Conservation (phyloP, 1,140 invertebrate species). For the Heliothis virescens region DNA sequence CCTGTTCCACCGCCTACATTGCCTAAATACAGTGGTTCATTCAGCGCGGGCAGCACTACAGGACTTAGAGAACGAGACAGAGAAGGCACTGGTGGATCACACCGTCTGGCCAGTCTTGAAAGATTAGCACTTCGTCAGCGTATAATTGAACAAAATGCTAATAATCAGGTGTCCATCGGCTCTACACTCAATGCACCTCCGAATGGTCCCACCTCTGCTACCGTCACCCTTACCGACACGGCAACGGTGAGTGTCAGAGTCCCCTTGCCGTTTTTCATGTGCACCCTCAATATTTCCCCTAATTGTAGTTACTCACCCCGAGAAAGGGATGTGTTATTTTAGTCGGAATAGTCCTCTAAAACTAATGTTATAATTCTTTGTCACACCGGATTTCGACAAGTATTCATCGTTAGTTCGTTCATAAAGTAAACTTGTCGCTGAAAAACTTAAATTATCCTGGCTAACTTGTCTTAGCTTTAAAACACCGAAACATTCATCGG, state of each 20-base stretch:
- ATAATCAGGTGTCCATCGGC: conserved; percentile 75
- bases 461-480: not conserved
- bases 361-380: conserved; percentile 45
- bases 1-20: conserved; percentile 89
- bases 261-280: conserved; percentile 74
- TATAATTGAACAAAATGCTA: conserved; percentile 88
- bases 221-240: conserved; percentile 83
- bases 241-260: conserved; percentile 79
- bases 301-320: conserved; percentile 76
- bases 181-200: conserved; percentile 56
- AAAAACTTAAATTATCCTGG: not conserved
- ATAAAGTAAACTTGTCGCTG: not conserved
- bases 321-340: conserved; percentile 78
- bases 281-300: conserved; percentile 80
- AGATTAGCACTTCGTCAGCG: conserved; percentile 90
- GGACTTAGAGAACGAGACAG: conserved; percentile 83
- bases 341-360: conserved; percentile 64
- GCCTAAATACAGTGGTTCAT: conserved; percentile 87
- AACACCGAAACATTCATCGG: not conserved
- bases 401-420: not conserved
- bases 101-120: conserved; percentile 90
- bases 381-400: conserved; percentile 12
- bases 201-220: conserved; percentile 78
- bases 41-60: conserved; percentile 84
- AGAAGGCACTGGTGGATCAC: conserved; percentile 87